Percentiles rank a stretch among this genome's conserved stretches.
Conservation (phyloP, 1,140 invertebrate species). For the Orussus abietinus region DNA sequence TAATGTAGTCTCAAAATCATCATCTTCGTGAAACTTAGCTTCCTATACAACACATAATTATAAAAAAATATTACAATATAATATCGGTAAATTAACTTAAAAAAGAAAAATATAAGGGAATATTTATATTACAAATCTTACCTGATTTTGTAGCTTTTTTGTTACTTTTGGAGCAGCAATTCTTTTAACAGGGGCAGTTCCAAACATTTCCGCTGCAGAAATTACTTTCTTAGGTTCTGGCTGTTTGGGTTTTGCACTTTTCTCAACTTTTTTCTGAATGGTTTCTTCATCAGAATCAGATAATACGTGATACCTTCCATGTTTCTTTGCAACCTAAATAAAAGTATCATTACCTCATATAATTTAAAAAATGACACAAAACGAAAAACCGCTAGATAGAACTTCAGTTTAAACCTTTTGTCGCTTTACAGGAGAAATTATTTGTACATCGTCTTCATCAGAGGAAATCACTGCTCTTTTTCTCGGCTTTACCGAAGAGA, state of each 20-base stretch:
- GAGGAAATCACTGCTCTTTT: conserved; percentile 32
- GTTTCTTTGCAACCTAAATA: neutral
- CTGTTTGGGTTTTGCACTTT: conserved; percentile 10
- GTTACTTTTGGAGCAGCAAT: conserved; percentile 28
- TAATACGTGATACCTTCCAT: conserved; percentile 21
- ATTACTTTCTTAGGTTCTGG: conserved; percentile 21
- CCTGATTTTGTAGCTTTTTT: conserved; percentile 19
- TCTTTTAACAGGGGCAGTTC: conserved; percentile 42
- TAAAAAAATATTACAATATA: conserved; percentile 12
- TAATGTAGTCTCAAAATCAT: conserved; percentile 65
- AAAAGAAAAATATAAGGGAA: conserved; percentile 14
- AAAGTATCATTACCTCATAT: neutral
- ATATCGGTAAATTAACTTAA: neutral
- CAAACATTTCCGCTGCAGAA: conserved; percentile 41
- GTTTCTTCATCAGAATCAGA: conserved; percentile 47
- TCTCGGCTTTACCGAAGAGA: conserved; percentile 13
- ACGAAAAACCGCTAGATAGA: neutral
- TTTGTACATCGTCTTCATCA: conserved; percentile 32
- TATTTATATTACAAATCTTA: conserved; percentile 14
- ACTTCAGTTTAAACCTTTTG: conserved; percentile 4
- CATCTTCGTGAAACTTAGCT: conserved; percentile 61
- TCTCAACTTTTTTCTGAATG: conserved; percentile 15
- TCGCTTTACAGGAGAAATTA: conserved; percentile 15
- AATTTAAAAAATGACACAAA: neutral
- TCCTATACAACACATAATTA: conserved; percentile 44